These are phyloP conservation scores for Meleagris gallopavo DNA, from an alignment of 2,113 vertebrate genomes.

Conservation along the genomic window DNA sequence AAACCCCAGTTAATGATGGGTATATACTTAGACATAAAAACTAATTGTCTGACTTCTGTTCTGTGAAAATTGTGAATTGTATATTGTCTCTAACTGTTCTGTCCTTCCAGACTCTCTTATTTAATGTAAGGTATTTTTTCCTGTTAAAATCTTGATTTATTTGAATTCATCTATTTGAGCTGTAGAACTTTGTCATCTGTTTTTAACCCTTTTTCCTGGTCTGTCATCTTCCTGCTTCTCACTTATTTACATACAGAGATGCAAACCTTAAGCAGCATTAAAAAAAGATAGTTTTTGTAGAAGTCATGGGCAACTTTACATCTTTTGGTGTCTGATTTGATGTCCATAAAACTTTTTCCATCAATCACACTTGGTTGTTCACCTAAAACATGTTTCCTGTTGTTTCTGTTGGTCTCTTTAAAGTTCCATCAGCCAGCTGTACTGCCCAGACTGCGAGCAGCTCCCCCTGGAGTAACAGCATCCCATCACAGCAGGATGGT, in stretches of 20 bases:
- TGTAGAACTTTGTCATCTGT: background rate
- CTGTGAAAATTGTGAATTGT: background rate
- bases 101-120: background rate
- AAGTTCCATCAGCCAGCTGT: background rate
- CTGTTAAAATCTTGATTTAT: background rate
- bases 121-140: background rate
- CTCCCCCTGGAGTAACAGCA: background rate
- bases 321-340: background rate
- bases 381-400: background rate
- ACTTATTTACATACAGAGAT: background rate
- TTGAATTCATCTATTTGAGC: background rate
- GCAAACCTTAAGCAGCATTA: background rate
- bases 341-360: background rate
- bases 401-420: background rate
- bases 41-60: background rate
- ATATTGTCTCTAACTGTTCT: background rate
- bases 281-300: background rate
- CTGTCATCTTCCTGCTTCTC: rapidly evolving
- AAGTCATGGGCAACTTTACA: background rate
- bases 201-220: background rate
- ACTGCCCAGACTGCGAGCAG: background rate
- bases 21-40: background rate
- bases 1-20: background rate
- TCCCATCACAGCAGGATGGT: background rate
- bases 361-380: background rate